A percentile compares a stretch with the other conserved stretches of the same genome.
phyloP scores from a whole-genome alignment of 1,140 invertebrate genomes.

The Bombus terrestris region DNA sequence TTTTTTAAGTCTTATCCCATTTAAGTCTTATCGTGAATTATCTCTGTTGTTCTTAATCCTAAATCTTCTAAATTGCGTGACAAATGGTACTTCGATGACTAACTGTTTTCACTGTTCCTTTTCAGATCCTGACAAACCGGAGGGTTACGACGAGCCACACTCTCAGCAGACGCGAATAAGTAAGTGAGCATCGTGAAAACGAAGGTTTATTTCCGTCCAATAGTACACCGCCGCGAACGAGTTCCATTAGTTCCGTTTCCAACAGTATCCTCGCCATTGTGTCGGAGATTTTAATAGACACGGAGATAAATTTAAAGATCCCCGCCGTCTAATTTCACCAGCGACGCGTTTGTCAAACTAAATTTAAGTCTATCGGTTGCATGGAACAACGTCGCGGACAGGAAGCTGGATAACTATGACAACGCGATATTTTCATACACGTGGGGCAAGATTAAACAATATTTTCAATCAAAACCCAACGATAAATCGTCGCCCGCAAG shows the following conservation, averaged over 20 bases:
- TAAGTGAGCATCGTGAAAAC: constrained; percentile 67
- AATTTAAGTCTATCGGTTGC: not conserved
- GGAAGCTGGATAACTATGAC: not conserved
- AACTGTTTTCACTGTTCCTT: constrained; percentile 20
- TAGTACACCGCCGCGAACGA: not conserved
- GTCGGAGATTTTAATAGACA: constrained; percentile 6
- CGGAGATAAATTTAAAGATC: constrained; percentile 47
- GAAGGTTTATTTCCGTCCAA: constrained; percentile 47
- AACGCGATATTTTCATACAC: not conserved
- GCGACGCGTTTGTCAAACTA: not conserved
- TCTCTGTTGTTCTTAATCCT: too few species aligned
- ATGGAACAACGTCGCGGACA: not conserved
- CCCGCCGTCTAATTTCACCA: not conserved
- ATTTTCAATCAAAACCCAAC: constrained; percentile 36
- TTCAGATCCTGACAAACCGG: constrained; percentile 78
- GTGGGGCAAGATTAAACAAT: constrained; percentile 31
- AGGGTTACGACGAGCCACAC: constrained; percentile 78
- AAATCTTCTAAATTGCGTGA: too few species aligned
- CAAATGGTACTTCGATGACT: not conserved
- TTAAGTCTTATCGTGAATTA: too few species aligned
- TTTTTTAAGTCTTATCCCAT: too few species aligned
- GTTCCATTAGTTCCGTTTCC: constrained; percentile 36
- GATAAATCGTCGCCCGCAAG: constrained; percentile 1
- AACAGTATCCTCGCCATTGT: not conserved
- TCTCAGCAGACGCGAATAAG: constrained; percentile 80